Base-by-base conservation (phyloP, 2,113 vertebrate genomes). In the Melanostigma gelatinosum region DNA sequence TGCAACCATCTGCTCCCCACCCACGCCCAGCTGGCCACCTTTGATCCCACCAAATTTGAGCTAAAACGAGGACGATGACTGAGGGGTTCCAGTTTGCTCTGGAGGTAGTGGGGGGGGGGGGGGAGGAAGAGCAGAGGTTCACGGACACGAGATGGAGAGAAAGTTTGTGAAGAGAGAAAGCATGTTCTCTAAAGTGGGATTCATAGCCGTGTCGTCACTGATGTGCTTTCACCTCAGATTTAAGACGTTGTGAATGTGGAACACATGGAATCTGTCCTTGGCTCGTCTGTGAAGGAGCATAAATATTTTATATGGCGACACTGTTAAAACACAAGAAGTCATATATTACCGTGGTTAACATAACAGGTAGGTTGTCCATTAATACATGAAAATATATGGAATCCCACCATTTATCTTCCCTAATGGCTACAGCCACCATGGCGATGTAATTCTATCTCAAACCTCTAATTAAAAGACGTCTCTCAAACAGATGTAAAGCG, bases 21-120 rank as follows among this genome's bases (percentile, higher is more conserved):
- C 87, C 91, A 89, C 93, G 48, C 91, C 93, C 94, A 93, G 93
- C 93, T 91, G 93, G 93, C 91, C 93, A 94, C 93, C 93, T 95
- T 95, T 95, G 94, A 95, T 95, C 93, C 92, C 82, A 88, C 90
- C 88, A 89, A 92, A 92, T 93, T 90, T 93, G 87, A 94, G 89
- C 90, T 91, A 91, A 92, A 94, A 94, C 63, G 85, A 93, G 87
- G 91, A 85, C 87, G 95, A 94, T 95, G 95, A 95, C 87, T 88
- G 95, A 95, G 94, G 85, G 87, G 91, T 95, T 94, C 94, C 95
- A 94, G 94, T 91, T 89, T 90, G 94, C 78, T 82, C 66, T 62
- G 61, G 64, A 91, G 77, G 77, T 78, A 75, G 77, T 4, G 6
- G 20, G 72, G 38, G 40, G 60, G 48, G 70, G 68, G 60, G 74